Evolutionary conservation across 1,140 invertebrate species (phyloP).

Genomic region (Artemia franciscana): DNA sequence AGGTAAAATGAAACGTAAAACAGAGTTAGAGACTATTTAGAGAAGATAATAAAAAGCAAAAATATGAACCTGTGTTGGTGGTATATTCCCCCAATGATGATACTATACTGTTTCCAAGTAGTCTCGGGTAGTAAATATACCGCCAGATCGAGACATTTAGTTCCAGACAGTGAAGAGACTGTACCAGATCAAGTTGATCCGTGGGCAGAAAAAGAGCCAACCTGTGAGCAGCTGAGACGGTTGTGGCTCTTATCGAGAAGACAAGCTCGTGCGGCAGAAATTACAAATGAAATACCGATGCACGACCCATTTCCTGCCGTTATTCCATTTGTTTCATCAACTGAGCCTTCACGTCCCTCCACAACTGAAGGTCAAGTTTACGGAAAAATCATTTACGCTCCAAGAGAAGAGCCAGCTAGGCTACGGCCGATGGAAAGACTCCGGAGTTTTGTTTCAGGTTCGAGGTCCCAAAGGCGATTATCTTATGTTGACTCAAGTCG

Average conservation of each 20-base stretch:
- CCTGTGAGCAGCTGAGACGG: slow-evolving; percentile 56
- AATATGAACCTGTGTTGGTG: too few relatives aligned
- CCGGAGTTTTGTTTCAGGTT: slow-evolving; percentile 5
- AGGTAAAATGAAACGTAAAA: too few relatives aligned
- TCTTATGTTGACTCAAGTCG: background rate
- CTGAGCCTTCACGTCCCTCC: slow-evolving; percentile 17
- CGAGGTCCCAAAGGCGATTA: background rate
- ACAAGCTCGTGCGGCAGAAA: slow-evolving; percentile 58
- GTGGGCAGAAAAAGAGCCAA: slow-evolving; percentile 31
- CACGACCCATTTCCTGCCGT: slow-evolving; percentile 54
- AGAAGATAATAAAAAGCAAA: too few relatives aligned
- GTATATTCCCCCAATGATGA: too few relatives aligned
- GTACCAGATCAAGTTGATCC: background rate
- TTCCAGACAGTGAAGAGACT: background rate
- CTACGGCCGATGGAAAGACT: background rate
- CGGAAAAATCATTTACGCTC: slow-evolving; percentile 6
- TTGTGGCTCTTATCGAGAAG: slow-evolving; percentile 78
- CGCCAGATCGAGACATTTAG: too few relatives aligned
- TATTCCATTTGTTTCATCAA: slow-evolving; percentile 26
- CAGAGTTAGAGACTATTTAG: too few relatives aligned
- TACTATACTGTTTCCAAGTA: too few relatives aligned
- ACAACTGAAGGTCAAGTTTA: background rate
- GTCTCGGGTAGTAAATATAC: too few relatives aligned
- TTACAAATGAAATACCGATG: slow-evolving; percentile 57
- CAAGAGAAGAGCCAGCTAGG: slow-evolving; percentile 4